Evolutionary conservation across 2,113 vertebrate species (phyloP).

Genomic region (Xenopus tropicalis): UCB_Xtro_10.0 CM004446.2:121740001-121740500

Average conservation of each 20-base stretch:
- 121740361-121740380: no score
- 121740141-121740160: not conserved
- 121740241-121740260: no score
- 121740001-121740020: no score
- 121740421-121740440: no score
- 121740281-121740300: constrained; percentile 10
- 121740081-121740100: not conserved
- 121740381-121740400: no score
- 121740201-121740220: constrained; percentile 9
- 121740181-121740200: constrained; percentile 29
- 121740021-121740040: no score
- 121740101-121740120: not conserved
- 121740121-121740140: not conserved
- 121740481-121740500: no score
- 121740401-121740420: no score
- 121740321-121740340: not conserved
- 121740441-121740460: no score
- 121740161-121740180: constrained; percentile 30
- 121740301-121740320: not conserved
- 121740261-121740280: constrained; percentile 2
- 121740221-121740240: not conserved
- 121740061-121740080: not conserved
- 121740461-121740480: no score
- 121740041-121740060: not conserved
- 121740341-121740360: no score